These are phyloP conservation scores for Volucella inanis DNA, from an alignment of 2,888 invertebrate genomes.

Conservation along the genomic window DNA sequence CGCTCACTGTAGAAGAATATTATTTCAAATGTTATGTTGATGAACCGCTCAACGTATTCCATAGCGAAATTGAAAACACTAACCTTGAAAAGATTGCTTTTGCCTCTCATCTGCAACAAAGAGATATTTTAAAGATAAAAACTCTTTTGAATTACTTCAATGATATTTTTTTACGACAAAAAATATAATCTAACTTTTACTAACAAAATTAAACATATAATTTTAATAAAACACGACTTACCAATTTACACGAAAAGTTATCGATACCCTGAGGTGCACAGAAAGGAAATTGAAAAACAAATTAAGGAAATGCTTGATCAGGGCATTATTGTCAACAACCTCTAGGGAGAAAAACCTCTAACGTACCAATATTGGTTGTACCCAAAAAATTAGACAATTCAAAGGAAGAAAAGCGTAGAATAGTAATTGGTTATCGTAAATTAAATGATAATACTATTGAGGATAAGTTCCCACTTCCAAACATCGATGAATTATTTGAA, in stretches of 20 bases:
- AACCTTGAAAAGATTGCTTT: not conserved
- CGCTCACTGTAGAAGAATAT: no score
- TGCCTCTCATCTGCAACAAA: not conserved
- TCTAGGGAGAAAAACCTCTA: no score
- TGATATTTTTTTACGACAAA: constrained; percentile 10
- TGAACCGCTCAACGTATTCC: not conserved
- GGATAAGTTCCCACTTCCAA: constrained; percentile 76
- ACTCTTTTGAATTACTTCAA: constrained; percentile 10
- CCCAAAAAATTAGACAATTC: no score
- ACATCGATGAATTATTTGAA: constrained; percentile 76
- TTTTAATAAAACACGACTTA: constrained; percentile 35
- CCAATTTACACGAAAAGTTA: constrained; percentile 55
- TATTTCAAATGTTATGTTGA: not conserved
- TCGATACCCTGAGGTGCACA: constrained; percentile 62
- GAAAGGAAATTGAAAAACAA: constrained; percentile 51
- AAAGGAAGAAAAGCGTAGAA: no score
- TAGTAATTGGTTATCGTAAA: no score
- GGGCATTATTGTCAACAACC: constrained; percentile 75
- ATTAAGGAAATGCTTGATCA: no score
- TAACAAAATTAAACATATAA: constrained; percentile 31
- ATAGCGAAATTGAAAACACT: not conserved
- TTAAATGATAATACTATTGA: no score
- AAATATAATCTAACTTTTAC: no score
- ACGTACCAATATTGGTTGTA: constrained; percentile 73
- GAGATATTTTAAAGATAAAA: constrained; percentile 19